Evolutionary conservation across 2,113 vertebrate species (phyloP), one percentile per base, ranked within the genome.

Genomic region (Rhinichthys klamathensis): DNA sequence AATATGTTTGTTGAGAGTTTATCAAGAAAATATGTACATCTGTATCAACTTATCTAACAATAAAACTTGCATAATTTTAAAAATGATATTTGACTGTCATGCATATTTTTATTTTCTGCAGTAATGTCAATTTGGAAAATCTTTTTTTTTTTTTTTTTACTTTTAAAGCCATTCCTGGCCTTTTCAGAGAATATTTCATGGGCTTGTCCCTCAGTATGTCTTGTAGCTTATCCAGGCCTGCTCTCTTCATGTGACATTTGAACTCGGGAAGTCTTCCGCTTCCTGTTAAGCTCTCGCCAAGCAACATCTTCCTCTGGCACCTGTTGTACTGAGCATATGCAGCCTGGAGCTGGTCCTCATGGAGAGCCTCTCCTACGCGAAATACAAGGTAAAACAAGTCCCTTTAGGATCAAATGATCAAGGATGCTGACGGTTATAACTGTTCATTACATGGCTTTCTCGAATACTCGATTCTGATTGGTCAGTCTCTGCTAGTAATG

Each of bases 131-230:
- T 49, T 27, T 46, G n/a, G 41, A n/a, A 70, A 70, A 23, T 23
- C 1, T 16, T 5, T 0, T 18, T 15, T n/a, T n/a, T n/a, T 30
- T 30, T 30, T 56, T 56, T 56, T 56, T 6, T 90, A 93, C 94
- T 91, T 92, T 82, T 63, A 92, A 56, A 15, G 23, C 0, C 35
- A 83, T 89, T 46, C 90, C 92, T 85, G 90, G 79, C 54, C 65
- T 92, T 83, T 88, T 88, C 12, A 91, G 79, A 3, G 92, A 92
- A 58, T 67, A 83, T 69, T 92, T 93, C 87, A 56, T 61, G 0
- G 87, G 91, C 30, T 89, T 87, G 73, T 93, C 93, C 54, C 93
- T 91, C 77, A 92, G 86, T 16, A 93, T 88, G 12, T 88, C 90
- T 8, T 88, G 88, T 79, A 87, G 77, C 56, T 87, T 91, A 56